Evolutionary conservation across 23 tunicate genomes (phyloP).

Genomic region (Oikopleura albicans): DNA sequence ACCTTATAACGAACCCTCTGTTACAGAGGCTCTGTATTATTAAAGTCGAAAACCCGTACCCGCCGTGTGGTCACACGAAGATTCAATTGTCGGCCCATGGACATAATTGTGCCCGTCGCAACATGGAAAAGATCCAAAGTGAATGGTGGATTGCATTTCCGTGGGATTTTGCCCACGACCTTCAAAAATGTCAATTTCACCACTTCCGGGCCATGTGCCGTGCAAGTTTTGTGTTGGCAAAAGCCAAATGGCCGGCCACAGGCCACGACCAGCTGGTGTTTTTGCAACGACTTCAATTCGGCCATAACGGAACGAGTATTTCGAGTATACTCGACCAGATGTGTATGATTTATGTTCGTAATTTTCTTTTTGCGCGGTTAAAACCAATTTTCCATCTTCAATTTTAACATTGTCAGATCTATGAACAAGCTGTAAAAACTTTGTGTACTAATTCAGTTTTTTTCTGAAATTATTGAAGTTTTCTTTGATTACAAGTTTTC

Average conservation of each 20-base stretch:
- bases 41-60: too few species aligned
- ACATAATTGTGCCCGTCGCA: conserved; percentile 63
- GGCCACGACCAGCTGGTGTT: conserved; percentile 57
- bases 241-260: conserved; percentile 99
- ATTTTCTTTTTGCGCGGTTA: conserved; percentile 28
- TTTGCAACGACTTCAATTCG: conserved; percentile 78
- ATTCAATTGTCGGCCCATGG: conserved; percentile 40
- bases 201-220: conserved; percentile 88
- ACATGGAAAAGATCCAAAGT: conserved; percentile 68
- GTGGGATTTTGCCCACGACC: conserved; percentile 58
- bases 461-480: too few species aligned
- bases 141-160: conserved; percentile 59
- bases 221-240: conserved; percentile 55
- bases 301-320: conserved; percentile 74
- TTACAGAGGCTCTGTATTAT: too few species aligned
- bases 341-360: conserved; percentile 30
- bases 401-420: neutral
- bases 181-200: conserved; percentile 84
- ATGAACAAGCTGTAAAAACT: too few species aligned
- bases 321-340: conserved; percentile 64
- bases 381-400: neutral
- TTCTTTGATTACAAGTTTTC: too few species aligned
- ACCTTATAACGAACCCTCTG: too few species aligned
- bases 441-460: too few species aligned
- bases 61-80: conserved; percentile 35